Evolutionary conservation across 1,140 invertebrate genomes (phyloP), one percentile per base, ranked within the genome.

Genomic region (Lordiphosa collinella): DNA sequence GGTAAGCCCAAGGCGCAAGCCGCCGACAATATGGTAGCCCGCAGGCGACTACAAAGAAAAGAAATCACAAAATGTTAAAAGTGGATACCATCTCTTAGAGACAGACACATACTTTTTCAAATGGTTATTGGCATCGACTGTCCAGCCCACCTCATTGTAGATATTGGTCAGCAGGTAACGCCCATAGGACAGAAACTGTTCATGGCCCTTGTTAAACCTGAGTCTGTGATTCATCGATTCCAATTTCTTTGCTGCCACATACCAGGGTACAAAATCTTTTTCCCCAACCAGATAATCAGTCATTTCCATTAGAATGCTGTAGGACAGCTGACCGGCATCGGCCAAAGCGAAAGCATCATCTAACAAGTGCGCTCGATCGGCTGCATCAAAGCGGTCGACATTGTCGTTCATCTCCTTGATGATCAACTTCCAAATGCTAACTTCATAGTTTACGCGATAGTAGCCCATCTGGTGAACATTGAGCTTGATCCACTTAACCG

Each of bases 291-390:
- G 89, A 72, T 95, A 95, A 6, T 89, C 89, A 0, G 92, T 93
- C 50, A 96, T 90, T 51, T 94, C 90, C 37, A 97, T 88, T 0
- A 94, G 92, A 6, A 93, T 78, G 0, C 86, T 82, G 70, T 96
- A 97, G 9, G 91, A 87, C 1, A 96, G 62, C 16, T 92, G 84
- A 2, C 89, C 90, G 2, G 94, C 93, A 63, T 93, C 91, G 0
- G 96, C 96, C 38, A 99, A 89, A 67, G 94, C 94, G 73, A 97
- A 96, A 2, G 93, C 93, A 89, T 99, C 97, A 69, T 98, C 94
- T 1, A 98, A 75, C 5, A 98, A 89, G 89, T 96, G 93, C 0
- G 94, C 93, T 72, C 96, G 91, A 88, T 98, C 97, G 0, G 93
- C 91, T 29, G 92, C 88, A 13, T 92, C 91, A 4, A 99, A 92